A percentile compares a stretch with the other conserved stretches of the same genome.
phyloP scores from a whole-genome alignment of 2,113 vertebrate species.

The Caracal caracal region DNA sequence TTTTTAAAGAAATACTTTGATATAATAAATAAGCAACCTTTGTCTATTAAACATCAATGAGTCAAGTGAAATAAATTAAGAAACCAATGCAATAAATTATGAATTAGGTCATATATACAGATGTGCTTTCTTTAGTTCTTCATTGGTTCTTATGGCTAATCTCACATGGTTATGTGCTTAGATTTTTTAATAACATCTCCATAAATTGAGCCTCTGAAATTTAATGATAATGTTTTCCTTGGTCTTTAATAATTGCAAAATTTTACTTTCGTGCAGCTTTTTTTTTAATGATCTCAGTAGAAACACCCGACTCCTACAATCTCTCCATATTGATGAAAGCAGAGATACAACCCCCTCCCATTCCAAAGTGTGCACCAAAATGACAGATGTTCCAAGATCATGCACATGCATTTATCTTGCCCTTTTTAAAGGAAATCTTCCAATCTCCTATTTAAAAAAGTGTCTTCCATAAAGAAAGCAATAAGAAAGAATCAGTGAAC shows the following conservation, averaged over 20 bases:
- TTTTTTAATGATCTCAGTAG: neutral
- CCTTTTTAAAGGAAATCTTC: neutral
- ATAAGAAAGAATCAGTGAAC: constrained; percentile 92
- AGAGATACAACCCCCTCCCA: neutral
- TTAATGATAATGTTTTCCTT: neutral
- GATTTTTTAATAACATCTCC: neutral
- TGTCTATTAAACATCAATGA: neutral
- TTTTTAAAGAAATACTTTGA: neutral
- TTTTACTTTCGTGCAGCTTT: neutral
- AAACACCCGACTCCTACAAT: neutral
- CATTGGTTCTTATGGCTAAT: neutral
- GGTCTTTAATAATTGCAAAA: neutral
- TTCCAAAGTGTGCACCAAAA: neutral
- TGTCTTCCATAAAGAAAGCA: constrained; percentile 92
- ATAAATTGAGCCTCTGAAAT: neutral
- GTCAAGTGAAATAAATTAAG: neutral
- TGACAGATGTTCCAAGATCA: neutral
- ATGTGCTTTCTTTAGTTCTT: neutral
- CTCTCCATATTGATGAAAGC: neutral
- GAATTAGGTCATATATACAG: neutral
- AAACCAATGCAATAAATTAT: neutral
- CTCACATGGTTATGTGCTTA: neutral
- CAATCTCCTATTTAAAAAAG: constrained; percentile 39
- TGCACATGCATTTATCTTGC: neutral
- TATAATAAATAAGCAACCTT: neutral